A percentile compares a stretch with the other conserved stretches of the same genome.
These are phyloP conservation scores for Steinernema feltiae DNA, from an alignment of 1,140 invertebrate species.

Conservation along the genomic window DNA sequence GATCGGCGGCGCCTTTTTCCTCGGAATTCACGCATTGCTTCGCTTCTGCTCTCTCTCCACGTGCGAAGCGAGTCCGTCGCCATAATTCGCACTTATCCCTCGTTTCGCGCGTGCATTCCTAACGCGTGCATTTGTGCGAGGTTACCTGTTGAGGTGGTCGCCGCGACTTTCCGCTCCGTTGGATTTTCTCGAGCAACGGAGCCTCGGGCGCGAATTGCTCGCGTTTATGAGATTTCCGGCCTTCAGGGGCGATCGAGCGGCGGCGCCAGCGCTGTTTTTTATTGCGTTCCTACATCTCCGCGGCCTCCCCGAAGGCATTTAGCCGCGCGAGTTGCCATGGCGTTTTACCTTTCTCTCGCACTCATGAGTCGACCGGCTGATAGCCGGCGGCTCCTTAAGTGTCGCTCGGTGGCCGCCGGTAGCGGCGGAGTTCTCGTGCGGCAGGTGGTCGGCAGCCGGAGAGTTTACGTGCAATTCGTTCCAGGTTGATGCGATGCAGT, in stretches of 20 bases:
- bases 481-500: constrained; percentile 2
- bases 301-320: background rate
- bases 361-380: background rate
- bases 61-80: background rate
- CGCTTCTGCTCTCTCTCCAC: background rate
- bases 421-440: no score
- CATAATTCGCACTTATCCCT: background rate
- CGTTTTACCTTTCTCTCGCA: background rate
- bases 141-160: no score
- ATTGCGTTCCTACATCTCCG: background rate
- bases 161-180: no score
- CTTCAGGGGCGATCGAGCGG: background rate
- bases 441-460: no score
- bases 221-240: background rate
- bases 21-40: background rate
- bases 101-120: background rate
- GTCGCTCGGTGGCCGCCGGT: background rate
- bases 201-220: no score
- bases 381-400: background rate
- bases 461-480: background rate
- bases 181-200: no score
- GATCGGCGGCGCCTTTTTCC: background rate
- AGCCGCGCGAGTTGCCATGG: background rate
- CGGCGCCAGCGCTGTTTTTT: background rate
- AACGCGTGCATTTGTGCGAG: no score